Evolutionary conservation across 2,888 invertebrate species (phyloP).

Genomic region (Sthenelais limicola): DNA sequence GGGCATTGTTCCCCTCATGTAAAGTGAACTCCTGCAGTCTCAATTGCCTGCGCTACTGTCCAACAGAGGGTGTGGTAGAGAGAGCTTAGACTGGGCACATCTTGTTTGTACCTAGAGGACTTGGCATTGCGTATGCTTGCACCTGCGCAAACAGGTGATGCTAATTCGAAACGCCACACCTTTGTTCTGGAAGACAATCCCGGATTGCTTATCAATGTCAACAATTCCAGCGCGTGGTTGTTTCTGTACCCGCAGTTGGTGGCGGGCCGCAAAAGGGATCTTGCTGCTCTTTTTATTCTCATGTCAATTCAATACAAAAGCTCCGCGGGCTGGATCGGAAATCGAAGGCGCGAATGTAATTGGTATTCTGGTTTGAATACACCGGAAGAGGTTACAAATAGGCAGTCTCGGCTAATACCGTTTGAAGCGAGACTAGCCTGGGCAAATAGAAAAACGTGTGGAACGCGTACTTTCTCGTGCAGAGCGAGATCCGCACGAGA

Average conservation of each 20-base stretch:
- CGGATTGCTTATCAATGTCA: slow-evolving; percentile 25
- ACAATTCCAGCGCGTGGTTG: background rate
- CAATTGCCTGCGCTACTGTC: no score
- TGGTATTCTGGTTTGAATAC: slow-evolving; percentile 31
- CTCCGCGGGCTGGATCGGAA: background rate
- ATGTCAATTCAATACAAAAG: slow-evolving; percentile 7
- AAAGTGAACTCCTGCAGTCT: no score
- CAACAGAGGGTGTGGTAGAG: no score
- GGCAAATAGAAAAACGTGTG: slow-evolving; percentile 27
- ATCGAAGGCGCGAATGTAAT: slow-evolving; percentile 23
- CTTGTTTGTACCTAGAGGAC: no score
- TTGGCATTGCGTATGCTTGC: background rate
- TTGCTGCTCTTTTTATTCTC: background rate
- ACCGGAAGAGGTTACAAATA: slow-evolving; percentile 32
- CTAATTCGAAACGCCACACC: slow-evolving; percentile 7
- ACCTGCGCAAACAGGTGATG: slow-evolving; percentile 20
- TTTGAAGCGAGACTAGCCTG: background rate
- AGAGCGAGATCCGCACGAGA: background rate
- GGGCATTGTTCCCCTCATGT: no score
- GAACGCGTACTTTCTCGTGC: background rate
- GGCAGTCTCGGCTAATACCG: slow-evolving; percentile 9
- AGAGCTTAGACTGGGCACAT: no score
- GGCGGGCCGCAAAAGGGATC: background rate
- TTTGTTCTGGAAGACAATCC: slow-evolving; percentile 14
- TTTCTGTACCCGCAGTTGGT: background rate